Percentiles rank a stretch among this genome's conserved stretches.
Conservation (phyloP, 2,797 vertebrate species). For the Platalea minor region DNA sequence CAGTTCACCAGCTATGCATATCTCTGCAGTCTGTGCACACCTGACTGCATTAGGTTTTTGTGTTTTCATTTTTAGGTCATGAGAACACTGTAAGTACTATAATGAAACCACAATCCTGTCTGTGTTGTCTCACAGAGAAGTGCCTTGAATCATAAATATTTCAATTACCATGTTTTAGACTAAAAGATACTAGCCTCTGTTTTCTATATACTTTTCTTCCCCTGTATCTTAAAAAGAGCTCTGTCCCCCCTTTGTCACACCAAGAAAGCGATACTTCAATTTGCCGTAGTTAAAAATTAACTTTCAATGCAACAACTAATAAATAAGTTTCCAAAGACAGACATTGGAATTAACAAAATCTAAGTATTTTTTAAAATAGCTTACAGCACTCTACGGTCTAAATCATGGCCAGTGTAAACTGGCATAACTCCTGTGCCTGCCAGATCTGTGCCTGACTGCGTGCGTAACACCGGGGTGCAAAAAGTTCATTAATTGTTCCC, state of each 20-base stretch:
- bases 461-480: rapidly evolving
- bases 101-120: conserved; percentile 68
- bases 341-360: not conserved
- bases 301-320: not conserved
- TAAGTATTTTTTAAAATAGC: not conserved
- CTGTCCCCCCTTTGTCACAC: not conserved
- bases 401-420: not conserved
- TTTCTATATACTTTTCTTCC: conserved; percentile 44
- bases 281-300: not conserved
- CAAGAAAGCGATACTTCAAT: not conserved
- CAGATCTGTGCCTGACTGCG: rapidly evolving
- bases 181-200: conserved; percentile 44
- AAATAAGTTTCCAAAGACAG: not conserved
- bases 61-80: conserved; percentile 67
- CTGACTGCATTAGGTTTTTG: conserved; percentile 61
- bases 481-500: not conserved
- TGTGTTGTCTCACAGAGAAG: conserved; percentile 58
- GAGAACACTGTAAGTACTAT: conserved; percentile 67
- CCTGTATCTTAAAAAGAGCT: conserved; percentile 25
- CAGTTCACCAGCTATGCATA: not conserved
- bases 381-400: rapidly evolving
- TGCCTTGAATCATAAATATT: conserved; percentile 68
- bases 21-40: conserved; percentile 11
- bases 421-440: not conserved
- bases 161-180: conserved; percentile 64